phyloP scores from a whole-genome alignment of 2,113 vertebrate genomes.

The Varanus salvator region DNA sequence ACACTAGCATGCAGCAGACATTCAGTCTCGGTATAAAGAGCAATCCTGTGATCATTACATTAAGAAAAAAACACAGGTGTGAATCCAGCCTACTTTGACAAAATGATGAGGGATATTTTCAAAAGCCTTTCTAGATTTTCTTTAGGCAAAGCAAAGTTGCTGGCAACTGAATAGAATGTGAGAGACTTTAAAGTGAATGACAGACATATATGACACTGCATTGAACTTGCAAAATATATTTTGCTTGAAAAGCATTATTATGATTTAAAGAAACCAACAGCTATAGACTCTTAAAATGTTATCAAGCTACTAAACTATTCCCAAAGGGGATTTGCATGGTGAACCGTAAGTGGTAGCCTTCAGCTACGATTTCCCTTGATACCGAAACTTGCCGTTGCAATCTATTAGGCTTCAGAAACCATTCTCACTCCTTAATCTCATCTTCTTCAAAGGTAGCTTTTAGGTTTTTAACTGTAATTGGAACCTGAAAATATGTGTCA shows the following conservation, averaged over 20 bases:
- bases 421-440: not conserved
- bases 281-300: slow-evolving; percentile 15
- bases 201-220: slow-evolving; percentile 7
- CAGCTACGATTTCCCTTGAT: not conserved
- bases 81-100: not conserved
- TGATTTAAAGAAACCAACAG: slow-evolving; percentile 15
- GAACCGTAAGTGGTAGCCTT: not conserved
- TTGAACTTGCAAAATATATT: slow-evolving; percentile 30
- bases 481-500: slow-evolving; percentile 12
- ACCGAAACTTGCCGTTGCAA: not conserved
- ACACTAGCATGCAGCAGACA: not conserved
- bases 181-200: slow-evolving; percentile 30
- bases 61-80: not conserved
- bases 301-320: slow-evolving; percentile 16
- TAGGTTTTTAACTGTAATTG: slow-evolving; percentile 1
- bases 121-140: not conserved
- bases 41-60: not conserved
- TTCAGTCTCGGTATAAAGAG: not conserved
- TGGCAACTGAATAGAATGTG: slow-evolving; percentile 27
- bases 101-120: not conserved
- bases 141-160: slow-evolving; percentile 34
- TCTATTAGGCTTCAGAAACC: not conserved
- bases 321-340: slow-evolving; percentile 4
- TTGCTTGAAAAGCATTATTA: not conserved
- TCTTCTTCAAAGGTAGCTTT: slow-evolving; percentile 3